phyloP scores from a whole-genome alignment of 1,140 invertebrate species.

The Mya arenaria region DNA sequence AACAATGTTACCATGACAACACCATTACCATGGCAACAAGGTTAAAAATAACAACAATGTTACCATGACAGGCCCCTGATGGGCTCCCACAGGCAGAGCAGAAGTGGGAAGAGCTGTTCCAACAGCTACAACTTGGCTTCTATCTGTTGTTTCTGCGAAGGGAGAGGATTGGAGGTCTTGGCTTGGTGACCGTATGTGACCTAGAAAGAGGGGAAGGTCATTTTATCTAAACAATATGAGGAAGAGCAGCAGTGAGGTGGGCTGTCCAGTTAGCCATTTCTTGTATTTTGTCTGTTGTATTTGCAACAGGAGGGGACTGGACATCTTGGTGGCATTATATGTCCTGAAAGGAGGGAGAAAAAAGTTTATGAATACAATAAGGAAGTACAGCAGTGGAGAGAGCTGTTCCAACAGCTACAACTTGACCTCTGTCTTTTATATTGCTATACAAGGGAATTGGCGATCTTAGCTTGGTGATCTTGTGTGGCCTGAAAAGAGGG shows the following conservation, averaged over 20 bases:
- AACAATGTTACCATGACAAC: too few species aligned
- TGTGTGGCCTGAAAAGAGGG: conserved; percentile 51
- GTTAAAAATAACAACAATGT: conserved; percentile 32
- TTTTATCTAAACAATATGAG: too few species aligned
- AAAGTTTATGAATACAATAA: too few species aligned
- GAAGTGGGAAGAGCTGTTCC: conserved; percentile 94
- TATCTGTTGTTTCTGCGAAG: conserved; percentile 72
- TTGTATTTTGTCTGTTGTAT: too few species aligned
- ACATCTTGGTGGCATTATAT: too few species aligned
- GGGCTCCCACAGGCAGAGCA: conserved; percentile 85
- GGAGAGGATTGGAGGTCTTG: conserved; percentile 65
- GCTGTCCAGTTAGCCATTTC: too few species aligned
- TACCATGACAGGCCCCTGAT: conserved; percentile 97
- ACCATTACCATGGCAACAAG: too few species aligned
- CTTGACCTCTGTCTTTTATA: conserved; percentile 85
- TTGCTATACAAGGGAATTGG: conserved; percentile 29
- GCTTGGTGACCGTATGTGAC: conserved; percentile 63
- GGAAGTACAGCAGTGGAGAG: conserved; percentile 90
- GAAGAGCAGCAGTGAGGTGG: too few species aligned
- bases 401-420: conserved; percentile 94
- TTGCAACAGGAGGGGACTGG: too few species aligned
- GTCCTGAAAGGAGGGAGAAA: too few species aligned
- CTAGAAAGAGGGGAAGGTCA: conserved; percentile 28
- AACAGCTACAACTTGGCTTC: conserved; percentile 92
- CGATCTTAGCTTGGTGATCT: conserved; percentile 69